Percentiles rank a stretch among this genome's conserved stretches.
Evolutionary conservation across 2,888 invertebrate genomes (phyloP).

Genomic region (Epinotia brunnichana): DNA sequence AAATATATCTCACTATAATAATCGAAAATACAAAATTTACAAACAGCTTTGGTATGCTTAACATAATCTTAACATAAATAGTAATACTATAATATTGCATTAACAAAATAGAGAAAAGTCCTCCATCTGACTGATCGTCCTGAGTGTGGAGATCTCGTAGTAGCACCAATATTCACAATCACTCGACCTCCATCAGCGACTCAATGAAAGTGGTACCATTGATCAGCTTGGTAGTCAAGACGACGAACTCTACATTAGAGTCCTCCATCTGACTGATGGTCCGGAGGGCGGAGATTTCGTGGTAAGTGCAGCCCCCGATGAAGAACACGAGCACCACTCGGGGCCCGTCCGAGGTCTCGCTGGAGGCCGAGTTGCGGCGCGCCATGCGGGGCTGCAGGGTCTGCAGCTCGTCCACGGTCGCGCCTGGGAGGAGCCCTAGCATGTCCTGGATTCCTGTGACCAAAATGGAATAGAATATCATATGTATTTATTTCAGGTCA

Average conservation of each 20-base stretch:
- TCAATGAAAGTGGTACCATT: conserved; percentile 94
- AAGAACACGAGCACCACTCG: conserved; percentile 95
- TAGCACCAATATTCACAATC: background rate
- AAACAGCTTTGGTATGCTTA: conserved; percentile 32
- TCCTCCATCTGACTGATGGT: conserved; percentile 90
- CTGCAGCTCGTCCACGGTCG: conserved; percentile 87
- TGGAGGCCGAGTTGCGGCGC: conserved; percentile 83
- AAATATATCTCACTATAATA: background rate
- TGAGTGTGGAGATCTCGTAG: too few relatives aligned
- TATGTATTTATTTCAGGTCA: background rate
- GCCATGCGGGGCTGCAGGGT: conserved; percentile 83
- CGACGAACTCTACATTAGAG: conserved; percentile 93
- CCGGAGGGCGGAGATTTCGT: conserved; percentile 92
- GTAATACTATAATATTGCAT: conserved; percentile 1
- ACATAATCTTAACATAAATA: conserved; percentile 15
- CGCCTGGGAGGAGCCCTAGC: conserved; percentile 91
- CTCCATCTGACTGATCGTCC: too few relatives aligned
- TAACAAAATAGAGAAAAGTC: too few relatives aligned
- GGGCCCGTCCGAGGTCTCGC: conserved; percentile 86
- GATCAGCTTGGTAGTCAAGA: conserved; percentile 95
- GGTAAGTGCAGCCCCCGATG: conserved; percentile 98
- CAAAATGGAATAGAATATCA: background rate
- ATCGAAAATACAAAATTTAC: conserved; percentile 35
- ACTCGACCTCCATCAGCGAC: conserved; percentile 86
- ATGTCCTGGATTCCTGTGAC: conserved; percentile 90